Conservation (phyloP, 2,797 vertebrate species). For the Vipera ursinii region DNA sequence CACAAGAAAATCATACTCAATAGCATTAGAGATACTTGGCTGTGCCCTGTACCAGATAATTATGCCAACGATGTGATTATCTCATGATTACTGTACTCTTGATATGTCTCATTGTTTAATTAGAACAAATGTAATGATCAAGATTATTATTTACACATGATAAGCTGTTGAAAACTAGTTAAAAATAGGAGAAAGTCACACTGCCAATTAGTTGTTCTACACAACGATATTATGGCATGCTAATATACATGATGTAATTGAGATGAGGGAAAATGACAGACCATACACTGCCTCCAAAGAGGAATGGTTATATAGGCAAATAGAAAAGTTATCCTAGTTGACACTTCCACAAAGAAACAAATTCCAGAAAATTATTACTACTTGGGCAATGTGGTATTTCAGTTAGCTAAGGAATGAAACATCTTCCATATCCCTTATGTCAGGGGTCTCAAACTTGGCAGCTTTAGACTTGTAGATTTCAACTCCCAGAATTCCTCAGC, state of each 20-base stretch:
- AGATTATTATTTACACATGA: conserved; percentile 68
- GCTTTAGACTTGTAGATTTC: no score
- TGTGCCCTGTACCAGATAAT: conserved; percentile 62
- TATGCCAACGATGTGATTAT: conserved; percentile 67
- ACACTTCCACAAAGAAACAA: conserved; percentile 37
- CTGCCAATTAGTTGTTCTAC: conserved; percentile 23
- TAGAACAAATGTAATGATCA: conserved; percentile 67
- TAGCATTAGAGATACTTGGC: conserved; percentile 64
- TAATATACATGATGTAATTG: conserved; percentile 20
- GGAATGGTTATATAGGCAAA: conserved; percentile 42
- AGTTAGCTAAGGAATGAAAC: conserved; percentile 56
- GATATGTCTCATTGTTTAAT: conserved; percentile 71
- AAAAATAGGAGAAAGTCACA: conserved; percentile 39
- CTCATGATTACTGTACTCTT: conserved; percentile 63
- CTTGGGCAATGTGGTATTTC: conserved; percentile 63
- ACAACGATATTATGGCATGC: conserved; percentile 7
- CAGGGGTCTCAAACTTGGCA: not conserved
- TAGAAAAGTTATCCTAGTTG: conserved; percentile 55
- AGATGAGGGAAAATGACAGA: not conserved
- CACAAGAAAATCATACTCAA: conserved; percentile 60
- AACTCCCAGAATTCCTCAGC: no score
- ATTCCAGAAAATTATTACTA: conserved; percentile 60
- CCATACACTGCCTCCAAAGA: conserved; percentile 19
- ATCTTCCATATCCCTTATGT: conserved; percentile 47
- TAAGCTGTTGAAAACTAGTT: conserved; percentile 55